Percentiles rank a stretch among this genome's conserved stretches.
phyloP scores from a whole-genome alignment of 2,113 vertebrate species.

The Natator depressus region DNA sequence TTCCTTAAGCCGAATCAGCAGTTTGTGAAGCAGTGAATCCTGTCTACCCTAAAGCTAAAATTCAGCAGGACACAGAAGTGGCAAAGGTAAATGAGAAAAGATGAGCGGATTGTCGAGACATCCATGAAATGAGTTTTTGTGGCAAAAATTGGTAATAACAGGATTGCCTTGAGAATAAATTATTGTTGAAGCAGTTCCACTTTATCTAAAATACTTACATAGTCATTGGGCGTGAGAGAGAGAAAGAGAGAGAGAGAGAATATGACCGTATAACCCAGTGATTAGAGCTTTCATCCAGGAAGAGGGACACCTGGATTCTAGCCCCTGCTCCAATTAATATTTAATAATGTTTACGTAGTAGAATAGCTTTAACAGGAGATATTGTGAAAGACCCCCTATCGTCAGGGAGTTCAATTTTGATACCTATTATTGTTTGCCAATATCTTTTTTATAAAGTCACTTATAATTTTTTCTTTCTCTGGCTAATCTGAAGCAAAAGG shows the following conservation, averaged over 20 bases:
- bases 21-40: not conserved
- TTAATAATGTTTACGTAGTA: not conserved
- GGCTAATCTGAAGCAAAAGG: not conserved
- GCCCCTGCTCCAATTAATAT: not conserved
- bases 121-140: not conserved
- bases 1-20: not conserved
- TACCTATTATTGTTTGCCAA: not conserved
- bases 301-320: not conserved
- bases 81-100: not conserved
- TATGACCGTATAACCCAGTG: not conserved
- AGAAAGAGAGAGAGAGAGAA: too few species aligned
- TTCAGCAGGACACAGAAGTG: not conserved
- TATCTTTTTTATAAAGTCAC: not conserved
- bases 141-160: not conserved
- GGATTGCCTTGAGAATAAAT: not conserved
- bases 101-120: not conserved
- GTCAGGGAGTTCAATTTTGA: not conserved
- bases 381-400: not conserved
- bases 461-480: not conserved
- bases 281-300: not conserved
- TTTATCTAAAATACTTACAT: not conserved
- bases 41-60: not conserved
- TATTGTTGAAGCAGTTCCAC: not conserved
- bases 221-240: not conserved
- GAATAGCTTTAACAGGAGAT: not conserved